A percentile compares a stretch with the other conserved stretches of the same genome.
phyloP scores from a whole-genome alignment of 2,797 vertebrate species.

The Crax fasciolata region DNA sequence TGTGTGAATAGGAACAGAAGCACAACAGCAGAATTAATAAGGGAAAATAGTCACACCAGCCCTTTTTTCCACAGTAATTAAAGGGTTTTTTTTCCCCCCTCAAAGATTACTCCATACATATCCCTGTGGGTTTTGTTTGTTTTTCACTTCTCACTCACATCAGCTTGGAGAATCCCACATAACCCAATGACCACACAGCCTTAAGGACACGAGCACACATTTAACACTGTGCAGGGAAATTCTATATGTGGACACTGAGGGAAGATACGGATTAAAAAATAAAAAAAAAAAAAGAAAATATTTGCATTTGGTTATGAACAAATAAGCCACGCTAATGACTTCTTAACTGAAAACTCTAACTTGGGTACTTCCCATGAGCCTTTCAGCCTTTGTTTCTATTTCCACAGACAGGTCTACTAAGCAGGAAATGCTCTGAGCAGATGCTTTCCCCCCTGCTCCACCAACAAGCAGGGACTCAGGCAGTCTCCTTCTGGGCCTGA shows the following conservation, averaged over 20 bases:
- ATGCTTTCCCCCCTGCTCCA: neutral
- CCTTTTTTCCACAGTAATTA: neutral
- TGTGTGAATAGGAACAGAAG: neutral
- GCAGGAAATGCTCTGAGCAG: neutral
- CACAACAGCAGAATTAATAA: neutral
- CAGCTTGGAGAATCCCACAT: neutral
- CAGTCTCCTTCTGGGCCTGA: neutral
- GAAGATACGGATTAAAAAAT: neutral
- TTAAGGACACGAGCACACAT: rapidly evolving
- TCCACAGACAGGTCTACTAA: neutral
- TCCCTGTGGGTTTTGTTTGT: neutral
- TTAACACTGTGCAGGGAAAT: neutral
- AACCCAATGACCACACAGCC: neutral
- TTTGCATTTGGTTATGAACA: neutral
- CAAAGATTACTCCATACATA: neutral
- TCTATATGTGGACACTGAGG: neutral
- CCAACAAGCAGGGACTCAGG: neutral
- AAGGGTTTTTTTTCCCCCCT: neutral
- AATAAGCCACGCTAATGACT: neutral
- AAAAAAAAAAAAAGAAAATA: neutral
- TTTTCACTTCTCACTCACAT: rapidly evolving
- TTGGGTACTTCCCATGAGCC: rapidly evolving
- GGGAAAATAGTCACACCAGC: neutral
- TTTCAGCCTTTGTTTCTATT: neutral
- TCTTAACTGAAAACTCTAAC: neutral